Percentiles rank a stretch among this genome's conserved stretches.
Conservation (phyloP, 2,113 vertebrate species). For the Corythornis vintsioides region DNA sequence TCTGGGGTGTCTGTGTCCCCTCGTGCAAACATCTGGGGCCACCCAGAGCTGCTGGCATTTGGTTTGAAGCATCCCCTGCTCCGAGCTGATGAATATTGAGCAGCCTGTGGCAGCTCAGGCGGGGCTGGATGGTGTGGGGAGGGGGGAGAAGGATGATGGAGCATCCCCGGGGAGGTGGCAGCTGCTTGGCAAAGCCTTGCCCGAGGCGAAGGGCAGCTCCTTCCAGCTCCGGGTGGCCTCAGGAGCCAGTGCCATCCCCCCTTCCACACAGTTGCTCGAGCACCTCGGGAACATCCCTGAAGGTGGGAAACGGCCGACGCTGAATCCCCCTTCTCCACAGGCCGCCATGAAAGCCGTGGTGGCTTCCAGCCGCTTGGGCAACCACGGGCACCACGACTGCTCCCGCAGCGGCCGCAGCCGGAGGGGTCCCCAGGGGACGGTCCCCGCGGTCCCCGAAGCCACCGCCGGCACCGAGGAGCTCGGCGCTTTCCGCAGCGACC, state of each 20-base stretch:
- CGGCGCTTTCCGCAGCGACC: not conserved
- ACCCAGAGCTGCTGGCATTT: rapidly evolving
- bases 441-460: rapidly evolving
- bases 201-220: rapidly evolving
- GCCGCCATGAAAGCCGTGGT: slow-evolving; percentile 89
- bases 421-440: not conserved
- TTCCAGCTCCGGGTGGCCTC: not conserved
- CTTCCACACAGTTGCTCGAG: rapidly evolving
- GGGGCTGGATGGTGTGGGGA: not conserved
- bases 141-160: not conserved
- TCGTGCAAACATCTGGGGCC: rapidly evolving
- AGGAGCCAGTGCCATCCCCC: rapidly evolving
- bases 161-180: not conserved
- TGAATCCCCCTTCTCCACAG: slow-evolving; percentile 42
- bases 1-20: rapidly evolving
- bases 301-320: not conserved
- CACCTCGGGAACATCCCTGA: rapidly evolving
- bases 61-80: not conserved
- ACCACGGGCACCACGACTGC: slow-evolving; percentile 76
- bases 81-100: not conserved
- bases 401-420: slow-evolving; percentile 72
- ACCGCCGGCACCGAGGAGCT: not conserved
- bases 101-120: rapidly evolving
- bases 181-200: not conserved
- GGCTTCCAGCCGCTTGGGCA: slow-evolving; percentile 81